Conservation (phyloP, 2,113 vertebrate genomes). For the Dipodomys ordii region DNA sequence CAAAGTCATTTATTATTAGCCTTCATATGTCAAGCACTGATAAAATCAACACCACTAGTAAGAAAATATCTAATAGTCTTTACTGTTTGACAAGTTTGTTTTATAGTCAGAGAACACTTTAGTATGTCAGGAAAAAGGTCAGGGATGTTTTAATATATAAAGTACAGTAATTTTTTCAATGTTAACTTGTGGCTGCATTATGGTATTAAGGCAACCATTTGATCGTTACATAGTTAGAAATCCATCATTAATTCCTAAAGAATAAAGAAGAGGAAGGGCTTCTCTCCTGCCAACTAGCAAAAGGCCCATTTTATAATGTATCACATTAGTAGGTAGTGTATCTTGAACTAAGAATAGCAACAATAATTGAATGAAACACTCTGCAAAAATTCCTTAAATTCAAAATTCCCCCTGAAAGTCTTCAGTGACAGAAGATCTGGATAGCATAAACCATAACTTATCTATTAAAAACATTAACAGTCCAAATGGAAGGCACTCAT, state of each 20-base stretch:
- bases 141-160: conserved; percentile 20
- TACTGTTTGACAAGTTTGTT: conserved; percentile 45
- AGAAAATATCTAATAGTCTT: not conserved
- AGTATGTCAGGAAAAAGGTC: conserved; percentile 27
- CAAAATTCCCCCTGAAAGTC: conserved; percentile 49
- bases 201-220: not conserved
- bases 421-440: conserved; percentile 19
- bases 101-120: conserved; percentile 33
- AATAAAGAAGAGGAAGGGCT: conserved; percentile 11
- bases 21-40: conserved; percentile 15
- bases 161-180: conserved; percentile 33
- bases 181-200: conserved; percentile 24
- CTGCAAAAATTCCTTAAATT: conserved; percentile 47
- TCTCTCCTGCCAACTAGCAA: not conserved
- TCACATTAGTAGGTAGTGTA: not conserved
- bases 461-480: conserved; percentile 31
- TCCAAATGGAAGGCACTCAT: conserved; percentile 19
- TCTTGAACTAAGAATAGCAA: conserved; percentile 31
- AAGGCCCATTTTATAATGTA: not conserved
- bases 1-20: conserved; percentile 34
- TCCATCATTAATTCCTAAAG: not conserved
- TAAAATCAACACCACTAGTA: conserved; percentile 35
- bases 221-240: not conserved
- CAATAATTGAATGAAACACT: conserved; percentile 45
- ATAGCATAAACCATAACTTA: not conserved